Percentiles rank a stretch among this genome's conserved stretches.
These are phyloP conservation scores for Antheraea pernyi DNA, from an alignment of 1,140 invertebrate genomes.

Conservation along the genomic window DNA sequence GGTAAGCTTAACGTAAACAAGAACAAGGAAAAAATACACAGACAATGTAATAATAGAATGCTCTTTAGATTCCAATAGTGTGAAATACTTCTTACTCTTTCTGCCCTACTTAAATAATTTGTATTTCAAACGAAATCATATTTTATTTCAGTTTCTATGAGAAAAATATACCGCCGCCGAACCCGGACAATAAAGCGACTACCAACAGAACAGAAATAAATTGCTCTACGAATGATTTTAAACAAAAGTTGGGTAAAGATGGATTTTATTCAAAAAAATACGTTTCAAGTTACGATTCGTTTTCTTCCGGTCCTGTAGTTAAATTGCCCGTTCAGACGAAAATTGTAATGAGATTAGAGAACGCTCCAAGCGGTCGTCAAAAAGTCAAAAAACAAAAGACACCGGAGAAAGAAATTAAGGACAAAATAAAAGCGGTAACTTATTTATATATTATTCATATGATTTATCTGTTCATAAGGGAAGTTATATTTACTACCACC, in stretches of 20 bases:
- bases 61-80: too few species aligned
- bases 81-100: too few species aligned
- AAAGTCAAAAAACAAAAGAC: slow-evolving; percentile 22
- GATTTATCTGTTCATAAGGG: too few species aligned
- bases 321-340: slow-evolving; percentile 55
- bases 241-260: background rate
- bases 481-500: too few species aligned
- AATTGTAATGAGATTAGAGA: slow-evolving; percentile 55
- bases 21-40: too few species aligned
- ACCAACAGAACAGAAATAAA: background rate
- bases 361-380: slow-evolving; percentile 19
- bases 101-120: background rate
- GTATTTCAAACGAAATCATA: background rate
- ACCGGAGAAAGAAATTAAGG: slow-evolving; percentile 32
- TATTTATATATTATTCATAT: background rate
- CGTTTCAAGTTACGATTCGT: slow-evolving; percentile 25
- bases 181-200: background rate
- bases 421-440: slow-evolving; percentile 48
- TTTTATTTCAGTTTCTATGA: slow-evolving; percentile 13
- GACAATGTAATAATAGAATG: too few species aligned
- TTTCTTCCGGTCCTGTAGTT: slow-evolving; percentile 46
- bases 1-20: too few species aligned
- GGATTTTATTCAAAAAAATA: background rate
- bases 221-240: background rate
- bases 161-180: background rate